Percentiles rank a stretch among this genome's conserved stretches.
phyloP scores from a whole-genome alignment of 2,113 vertebrate species.

The Romanogobio albipinnatus region DNA sequence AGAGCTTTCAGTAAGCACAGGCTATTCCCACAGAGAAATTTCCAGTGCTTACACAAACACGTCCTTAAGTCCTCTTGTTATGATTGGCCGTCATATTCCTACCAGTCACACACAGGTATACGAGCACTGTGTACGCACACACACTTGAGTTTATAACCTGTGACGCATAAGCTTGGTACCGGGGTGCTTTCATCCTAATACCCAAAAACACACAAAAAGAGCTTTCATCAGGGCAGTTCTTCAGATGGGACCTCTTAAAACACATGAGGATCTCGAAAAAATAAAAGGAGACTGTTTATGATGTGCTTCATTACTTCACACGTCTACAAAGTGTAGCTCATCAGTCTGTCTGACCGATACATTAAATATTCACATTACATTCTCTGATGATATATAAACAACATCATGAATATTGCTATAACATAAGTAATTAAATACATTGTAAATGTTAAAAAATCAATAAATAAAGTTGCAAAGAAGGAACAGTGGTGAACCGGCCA shows the following conservation, averaged over 20 bases:
- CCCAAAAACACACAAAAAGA: constrained; percentile 14
- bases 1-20: constrained; percentile 43
- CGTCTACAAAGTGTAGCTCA: not conserved
- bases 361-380: not conserved
- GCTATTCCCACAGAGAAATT: constrained; percentile 46
- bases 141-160: constrained; percentile 4
- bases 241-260: not conserved
- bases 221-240: constrained; percentile 18
- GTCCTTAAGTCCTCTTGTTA: constrained; percentile 58
- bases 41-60: constrained; percentile 59
- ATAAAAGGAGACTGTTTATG: not conserved
- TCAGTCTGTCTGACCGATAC: not conserved
- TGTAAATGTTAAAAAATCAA: too few species aligned
- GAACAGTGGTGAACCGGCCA: too few species aligned
- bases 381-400: not conserved
- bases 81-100: constrained; percentile 54
- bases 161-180: constrained; percentile 5
- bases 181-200: not conserved
- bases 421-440: not conserved
- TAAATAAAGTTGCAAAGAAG: too few species aligned
- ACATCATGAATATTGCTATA: not conserved
- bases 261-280: not conserved
- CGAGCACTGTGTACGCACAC: not conserved
- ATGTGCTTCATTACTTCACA: not conserved
- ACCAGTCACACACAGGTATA: constrained; percentile 43